phyloP scores from a whole-genome alignment of 2,797 vertebrate genomes.

The Chiloscyllium punctatum region DNA sequence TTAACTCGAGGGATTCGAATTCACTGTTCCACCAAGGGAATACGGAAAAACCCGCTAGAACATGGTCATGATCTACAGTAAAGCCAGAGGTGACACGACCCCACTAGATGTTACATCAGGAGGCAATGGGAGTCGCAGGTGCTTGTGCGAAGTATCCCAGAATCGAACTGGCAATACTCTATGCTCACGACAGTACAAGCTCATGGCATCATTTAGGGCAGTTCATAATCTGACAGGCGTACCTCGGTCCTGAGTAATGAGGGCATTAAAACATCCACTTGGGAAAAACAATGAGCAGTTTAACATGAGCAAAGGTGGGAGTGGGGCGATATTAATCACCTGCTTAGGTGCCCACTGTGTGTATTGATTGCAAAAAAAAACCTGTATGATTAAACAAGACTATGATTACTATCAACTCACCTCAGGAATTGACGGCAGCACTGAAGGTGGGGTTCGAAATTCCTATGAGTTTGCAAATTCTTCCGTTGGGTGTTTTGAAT shows the following conservation, averaged over 20 bases:
- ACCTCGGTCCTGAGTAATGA: conserved; percentile 23
- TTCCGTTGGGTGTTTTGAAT: neutral
- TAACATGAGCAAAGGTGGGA: conserved; percentile 30
- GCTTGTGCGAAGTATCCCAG: neutral
- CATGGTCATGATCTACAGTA: neutral
- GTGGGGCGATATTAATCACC: conserved; percentile 12
- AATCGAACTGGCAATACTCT: neutral
- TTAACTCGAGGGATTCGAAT: neutral
- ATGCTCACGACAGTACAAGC: too few relatives aligned
- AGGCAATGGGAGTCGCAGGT: neutral
- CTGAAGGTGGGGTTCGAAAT: neutral
- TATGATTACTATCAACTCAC: neutral
- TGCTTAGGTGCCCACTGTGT: neutral
- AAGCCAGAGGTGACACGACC: neutral
- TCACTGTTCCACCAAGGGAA: neutral
- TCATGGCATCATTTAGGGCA: neutral
- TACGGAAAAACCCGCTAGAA: neutral
- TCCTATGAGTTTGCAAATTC: neutral
- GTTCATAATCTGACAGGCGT: conserved; percentile 9
- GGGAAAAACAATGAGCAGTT: conserved; percentile 27
- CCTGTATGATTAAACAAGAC: neutral
- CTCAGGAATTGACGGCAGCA: neutral
- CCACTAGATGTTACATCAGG: neutral
- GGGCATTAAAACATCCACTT: neutral
- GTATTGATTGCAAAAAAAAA: neutral